These are phyloP conservation scores for Bungarus multicinctus DNA, from an alignment of 2,113 vertebrate species.

Conservation along the genomic window DNA sequence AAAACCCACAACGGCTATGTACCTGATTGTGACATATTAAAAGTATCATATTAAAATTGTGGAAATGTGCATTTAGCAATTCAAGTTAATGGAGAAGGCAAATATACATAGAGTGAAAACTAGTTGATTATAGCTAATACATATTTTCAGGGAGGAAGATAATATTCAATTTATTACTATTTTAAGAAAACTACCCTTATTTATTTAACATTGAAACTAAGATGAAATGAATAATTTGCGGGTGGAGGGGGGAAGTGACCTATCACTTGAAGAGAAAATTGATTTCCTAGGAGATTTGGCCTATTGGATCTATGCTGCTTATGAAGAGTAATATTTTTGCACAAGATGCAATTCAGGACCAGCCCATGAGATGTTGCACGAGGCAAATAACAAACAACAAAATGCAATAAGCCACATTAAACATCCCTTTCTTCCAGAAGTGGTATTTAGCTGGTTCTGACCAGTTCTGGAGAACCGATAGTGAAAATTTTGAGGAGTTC, in stretches of 20 bases:
- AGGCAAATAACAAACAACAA: neutral
- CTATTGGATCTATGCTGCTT: neutral
- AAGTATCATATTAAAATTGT: neutral
- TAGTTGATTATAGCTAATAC: neutral
- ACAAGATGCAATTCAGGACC: neutral
- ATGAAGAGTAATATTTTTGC: neutral
- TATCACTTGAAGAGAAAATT: neutral
- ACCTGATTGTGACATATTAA: neutral
- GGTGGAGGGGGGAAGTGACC: neutral
- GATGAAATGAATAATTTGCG: neutral
- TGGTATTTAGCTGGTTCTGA: too few relatives aligned
- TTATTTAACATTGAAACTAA: neutral
- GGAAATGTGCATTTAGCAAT: neutral
- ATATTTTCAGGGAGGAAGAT: neutral
- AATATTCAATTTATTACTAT: neutral
- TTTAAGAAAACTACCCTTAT: neutral
- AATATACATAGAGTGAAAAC: neutral
- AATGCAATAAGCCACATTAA: neutral
- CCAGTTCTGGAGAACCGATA: too few relatives aligned
- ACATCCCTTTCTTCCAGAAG: neutral
- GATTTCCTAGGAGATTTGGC: neutral
- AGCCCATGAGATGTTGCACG: neutral
- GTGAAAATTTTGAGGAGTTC: too few relatives aligned
- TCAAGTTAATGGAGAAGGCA: neutral
- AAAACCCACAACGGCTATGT: neutral